Percentiles rank a stretch among this genome's conserved stretches.
Evolutionary conservation across 37 sponge, comb jelly and placozoan species (phyloP).

Genomic region (Halisarca cf. caerulea): DNA sequence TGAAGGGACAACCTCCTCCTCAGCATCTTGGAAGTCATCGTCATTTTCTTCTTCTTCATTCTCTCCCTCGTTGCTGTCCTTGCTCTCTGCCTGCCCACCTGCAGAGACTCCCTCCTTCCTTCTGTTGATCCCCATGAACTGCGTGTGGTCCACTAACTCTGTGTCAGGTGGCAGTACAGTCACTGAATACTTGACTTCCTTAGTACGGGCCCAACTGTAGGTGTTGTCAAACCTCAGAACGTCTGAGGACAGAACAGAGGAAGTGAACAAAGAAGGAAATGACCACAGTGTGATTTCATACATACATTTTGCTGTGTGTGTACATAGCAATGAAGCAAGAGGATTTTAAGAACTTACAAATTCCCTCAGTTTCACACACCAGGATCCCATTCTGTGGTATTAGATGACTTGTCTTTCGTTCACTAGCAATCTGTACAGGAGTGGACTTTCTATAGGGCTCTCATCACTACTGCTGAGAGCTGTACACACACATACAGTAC

Average conservation of each 20-base stretch:
- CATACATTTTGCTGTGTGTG: too few species aligned
- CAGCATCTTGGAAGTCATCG: neutral
- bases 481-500: neutral
- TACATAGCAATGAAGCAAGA: too few species aligned
- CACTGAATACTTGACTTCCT: constrained; percentile 70
- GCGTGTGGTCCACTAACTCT: neutral
- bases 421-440: constrained; percentile 38
- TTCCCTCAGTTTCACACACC: constrained; percentile 58
- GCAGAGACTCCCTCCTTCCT: neutral
- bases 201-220: constrained; percentile 78
- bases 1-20: too few species aligned
- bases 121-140: neutral
- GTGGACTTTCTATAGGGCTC: too few species aligned
- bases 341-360: constrained; percentile 78
- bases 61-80: too few species aligned
- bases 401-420: constrained; percentile 59
- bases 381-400: constrained; percentile 58
- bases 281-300: too few species aligned
- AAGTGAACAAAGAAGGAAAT: too few species aligned
- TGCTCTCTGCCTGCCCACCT: neutral
- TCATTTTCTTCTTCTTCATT: neutral
- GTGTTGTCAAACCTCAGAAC: constrained; percentile 84
- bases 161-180: constrained; percentile 53
- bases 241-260: constrained; percentile 61
- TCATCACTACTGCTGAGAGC: too few species aligned